phyloP scores from a whole-genome alignment of 2,888 invertebrate genomes.

The Linyphia triangularis region DNA sequence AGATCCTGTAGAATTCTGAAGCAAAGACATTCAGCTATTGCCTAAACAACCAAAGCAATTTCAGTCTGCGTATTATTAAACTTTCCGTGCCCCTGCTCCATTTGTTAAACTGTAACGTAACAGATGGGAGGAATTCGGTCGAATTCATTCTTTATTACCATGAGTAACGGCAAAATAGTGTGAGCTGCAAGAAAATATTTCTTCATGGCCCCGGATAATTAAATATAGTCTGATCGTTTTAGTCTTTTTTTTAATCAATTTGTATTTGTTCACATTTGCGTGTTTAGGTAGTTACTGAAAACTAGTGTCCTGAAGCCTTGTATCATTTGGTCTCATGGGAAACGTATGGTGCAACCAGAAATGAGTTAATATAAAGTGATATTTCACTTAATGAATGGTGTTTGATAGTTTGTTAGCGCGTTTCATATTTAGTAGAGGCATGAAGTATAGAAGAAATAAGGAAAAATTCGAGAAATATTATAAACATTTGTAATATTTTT shows the following conservation, averaged over 20 bases:
- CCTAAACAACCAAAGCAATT: constrained; percentile 12
- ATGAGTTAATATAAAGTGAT: too few relatives aligned
- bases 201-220: constrained; percentile 11
- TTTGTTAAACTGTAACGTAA: constrained; percentile 29
- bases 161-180: neutral
- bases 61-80: constrained; percentile 17
- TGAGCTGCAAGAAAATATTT: neutral
- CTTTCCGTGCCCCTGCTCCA: constrained; percentile 18
- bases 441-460: too few relatives aligned
- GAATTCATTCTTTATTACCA: constrained; percentile 9
- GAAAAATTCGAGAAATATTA: too few relatives aligned
- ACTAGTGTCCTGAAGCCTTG: too few relatives aligned
- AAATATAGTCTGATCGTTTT: neutral
- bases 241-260: neutral
- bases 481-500: too few relatives aligned
- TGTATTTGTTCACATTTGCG: neutral
- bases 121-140: neutral
- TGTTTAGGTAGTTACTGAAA: too few relatives aligned
- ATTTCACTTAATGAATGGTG: too few relatives aligned
- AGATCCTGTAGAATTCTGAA: neutral
- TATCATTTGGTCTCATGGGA: too few relatives aligned
- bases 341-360: too few relatives aligned
- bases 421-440: too few relatives aligned
- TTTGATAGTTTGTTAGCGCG: too few relatives aligned
- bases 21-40: neutral